Evolutionary conservation across 2,797 vertebrate species (phyloP).

Genomic region (Helarctos malayanus): DNA sequence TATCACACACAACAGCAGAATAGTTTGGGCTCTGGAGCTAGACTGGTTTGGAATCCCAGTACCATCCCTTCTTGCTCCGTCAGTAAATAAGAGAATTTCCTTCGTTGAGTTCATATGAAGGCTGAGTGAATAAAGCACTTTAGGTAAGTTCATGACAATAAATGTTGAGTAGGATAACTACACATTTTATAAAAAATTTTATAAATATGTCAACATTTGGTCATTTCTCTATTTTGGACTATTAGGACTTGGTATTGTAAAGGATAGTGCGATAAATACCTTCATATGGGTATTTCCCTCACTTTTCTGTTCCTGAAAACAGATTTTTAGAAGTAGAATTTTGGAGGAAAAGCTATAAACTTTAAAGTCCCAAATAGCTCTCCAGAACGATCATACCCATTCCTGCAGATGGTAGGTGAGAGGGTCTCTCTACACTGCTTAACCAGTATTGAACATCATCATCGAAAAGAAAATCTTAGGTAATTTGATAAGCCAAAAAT

Average conservation of each 20-base stretch:
- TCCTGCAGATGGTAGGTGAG: background rate
- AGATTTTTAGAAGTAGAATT: constrained; percentile 1
- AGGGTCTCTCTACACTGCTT: background rate
- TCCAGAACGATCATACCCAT: background rate
- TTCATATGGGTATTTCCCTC: background rate
- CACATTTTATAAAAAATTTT: background rate
- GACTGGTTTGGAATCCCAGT: background rate
- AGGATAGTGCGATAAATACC: background rate
- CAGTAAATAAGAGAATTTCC: background rate
- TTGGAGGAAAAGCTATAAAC: background rate
- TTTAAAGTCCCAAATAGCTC: background rate
- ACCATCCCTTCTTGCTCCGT: background rate
- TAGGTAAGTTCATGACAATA: background rate
- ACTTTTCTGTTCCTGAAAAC: background rate
- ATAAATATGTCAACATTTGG: background rate
- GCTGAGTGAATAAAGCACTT: background rate
- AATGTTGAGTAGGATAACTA: background rate
- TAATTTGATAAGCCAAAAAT: background rate
- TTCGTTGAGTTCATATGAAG: background rate
- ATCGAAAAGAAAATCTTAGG: background rate
- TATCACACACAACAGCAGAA: background rate
- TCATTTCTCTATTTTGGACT: background rate
- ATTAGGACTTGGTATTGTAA: constrained; percentile 1
- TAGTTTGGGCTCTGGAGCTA: background rate
- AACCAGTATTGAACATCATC: background rate